These are phyloP conservation scores for Phycodurus eques DNA, from an alignment of 2,113 vertebrate species.

Conservation along the genomic window DNA sequence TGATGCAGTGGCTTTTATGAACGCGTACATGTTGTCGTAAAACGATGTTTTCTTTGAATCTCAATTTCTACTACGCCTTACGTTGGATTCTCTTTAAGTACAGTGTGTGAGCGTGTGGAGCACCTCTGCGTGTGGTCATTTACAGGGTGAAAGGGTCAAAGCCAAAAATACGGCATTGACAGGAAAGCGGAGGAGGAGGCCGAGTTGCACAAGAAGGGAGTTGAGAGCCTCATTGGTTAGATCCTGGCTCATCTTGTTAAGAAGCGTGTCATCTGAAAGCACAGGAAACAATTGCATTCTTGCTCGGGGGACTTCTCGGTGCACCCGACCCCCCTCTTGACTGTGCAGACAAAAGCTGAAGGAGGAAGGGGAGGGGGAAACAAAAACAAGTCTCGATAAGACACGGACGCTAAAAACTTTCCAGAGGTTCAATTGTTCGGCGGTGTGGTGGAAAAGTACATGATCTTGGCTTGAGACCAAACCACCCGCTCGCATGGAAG, in stretches of 20 bases:
- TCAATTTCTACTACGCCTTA: not conserved
- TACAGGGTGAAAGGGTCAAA: slow-evolving; percentile 5
- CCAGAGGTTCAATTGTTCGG: slow-evolving; percentile 44
- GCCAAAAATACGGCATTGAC: slow-evolving; percentile 41
- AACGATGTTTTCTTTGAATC: too few species aligned
- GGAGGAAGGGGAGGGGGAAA: slow-evolving; percentile 1
- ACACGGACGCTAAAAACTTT: slow-evolving; percentile 25
- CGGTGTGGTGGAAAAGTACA: slow-evolving; percentile 63
- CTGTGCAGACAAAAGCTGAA: slow-evolving; percentile 30
- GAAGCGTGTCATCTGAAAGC: slow-evolving; percentile 44
- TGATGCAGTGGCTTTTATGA: too few species aligned
- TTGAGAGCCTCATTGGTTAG: not conserved
- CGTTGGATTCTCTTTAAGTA: not conserved
- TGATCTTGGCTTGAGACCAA: slow-evolving; percentile 4
- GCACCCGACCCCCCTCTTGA: not conserved
- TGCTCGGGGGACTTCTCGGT: slow-evolving; percentile 1
- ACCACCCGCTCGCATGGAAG: slow-evolving; percentile 4
- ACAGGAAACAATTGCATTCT: slow-evolving; percentile 55
- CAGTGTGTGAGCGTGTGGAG: not conserved
- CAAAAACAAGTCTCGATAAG: slow-evolving; percentile 26
- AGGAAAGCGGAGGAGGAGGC: slow-evolving; percentile 17
- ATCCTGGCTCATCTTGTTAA: slow-evolving; percentile 9
- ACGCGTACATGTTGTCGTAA: too few species aligned
- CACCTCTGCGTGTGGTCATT: not conserved
- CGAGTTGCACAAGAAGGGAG: slow-evolving; percentile 20